A percentile compares a stretch with the other conserved stretches of the same genome.
These are phyloP conservation scores for Andricus grossulariae DNA, from an alignment of 1,140 invertebrate genomes.

Conservation along the genomic window DNA sequence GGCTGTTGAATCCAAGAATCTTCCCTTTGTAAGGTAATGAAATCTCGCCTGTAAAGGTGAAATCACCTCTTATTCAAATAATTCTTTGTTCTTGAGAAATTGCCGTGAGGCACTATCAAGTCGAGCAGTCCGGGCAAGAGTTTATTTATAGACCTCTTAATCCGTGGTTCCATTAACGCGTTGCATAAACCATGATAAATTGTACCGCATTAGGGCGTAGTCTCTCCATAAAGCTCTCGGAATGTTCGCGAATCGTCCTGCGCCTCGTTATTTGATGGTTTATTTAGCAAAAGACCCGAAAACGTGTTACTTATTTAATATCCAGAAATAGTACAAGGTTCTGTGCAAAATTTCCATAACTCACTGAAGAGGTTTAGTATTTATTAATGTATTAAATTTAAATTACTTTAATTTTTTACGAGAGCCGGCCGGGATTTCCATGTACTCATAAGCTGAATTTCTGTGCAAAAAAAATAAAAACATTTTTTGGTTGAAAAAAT, in stretches of 20 bases:
- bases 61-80: neutral
- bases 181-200: conserved; percentile 28
- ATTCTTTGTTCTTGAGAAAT: conserved; percentile 4
- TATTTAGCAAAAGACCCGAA: conserved; percentile 9
- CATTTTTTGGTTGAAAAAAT: too few relatives aligned
- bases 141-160: conserved; percentile 24
- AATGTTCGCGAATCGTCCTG: conserved; percentile 15
- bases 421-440: too few relatives aligned
- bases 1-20: too few relatives aligned
- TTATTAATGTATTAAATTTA: too few relatives aligned
- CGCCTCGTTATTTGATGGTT: conserved; percentile 8
- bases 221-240: conserved; percentile 22
- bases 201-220: conserved; percentile 12
- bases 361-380: too few relatives aligned
- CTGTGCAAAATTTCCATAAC: too few relatives aligned
- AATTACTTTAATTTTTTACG: too few relatives aligned
- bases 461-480: too few relatives aligned
- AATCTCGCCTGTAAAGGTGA: neutral
- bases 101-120: neutral
- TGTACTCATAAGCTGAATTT: too few relatives aligned
- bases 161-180: conserved; percentile 23
- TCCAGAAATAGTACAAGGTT: too few relatives aligned
- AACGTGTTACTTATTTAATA: conserved; percentile 4
- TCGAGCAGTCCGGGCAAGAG: conserved; percentile 1
- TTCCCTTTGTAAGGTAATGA: too few relatives aligned